phyloP scores from a whole-genome alignment of 1,140 invertebrate species.

The Anastrepha obliqua region DNA sequence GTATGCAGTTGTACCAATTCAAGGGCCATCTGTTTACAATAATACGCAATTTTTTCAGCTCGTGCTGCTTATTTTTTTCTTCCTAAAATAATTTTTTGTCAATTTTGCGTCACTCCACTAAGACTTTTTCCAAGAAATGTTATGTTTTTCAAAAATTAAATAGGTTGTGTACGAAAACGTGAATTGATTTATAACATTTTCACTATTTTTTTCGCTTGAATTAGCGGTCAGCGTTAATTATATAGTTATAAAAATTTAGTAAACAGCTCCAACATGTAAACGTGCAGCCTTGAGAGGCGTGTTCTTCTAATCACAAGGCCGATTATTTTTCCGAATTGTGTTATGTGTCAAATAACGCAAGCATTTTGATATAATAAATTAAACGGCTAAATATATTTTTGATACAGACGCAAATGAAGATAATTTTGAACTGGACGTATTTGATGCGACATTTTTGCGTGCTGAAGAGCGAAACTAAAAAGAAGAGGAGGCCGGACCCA shows the following conservation, averaged over 20 bases:
- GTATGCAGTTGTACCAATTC: background rate
- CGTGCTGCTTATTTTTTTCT: background rate
- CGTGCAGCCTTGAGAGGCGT: background rate
- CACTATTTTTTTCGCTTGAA: background rate
- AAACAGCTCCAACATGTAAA: background rate
- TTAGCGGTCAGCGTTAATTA: background rate
- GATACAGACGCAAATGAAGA: too few relatives aligned
- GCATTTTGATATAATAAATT: background rate
- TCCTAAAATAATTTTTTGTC: background rate
- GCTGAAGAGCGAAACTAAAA: too few relatives aligned
- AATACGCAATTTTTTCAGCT: background rate
- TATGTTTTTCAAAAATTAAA: slow-evolving; percentile 14
- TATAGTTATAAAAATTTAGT: slow-evolving; percentile 16
- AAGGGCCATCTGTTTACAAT: slow-evolving; percentile 28
- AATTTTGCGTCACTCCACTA: background rate
- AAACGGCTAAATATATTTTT: too few relatives aligned
- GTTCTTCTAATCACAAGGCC: background rate
- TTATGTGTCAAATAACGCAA: background rate
- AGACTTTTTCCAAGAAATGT: background rate
- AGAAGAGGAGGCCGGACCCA: too few relatives aligned
- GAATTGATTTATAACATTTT: slow-evolving; percentile 34
- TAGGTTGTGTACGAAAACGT: background rate
- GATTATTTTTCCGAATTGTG: background rate
- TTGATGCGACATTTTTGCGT: too few relatives aligned
- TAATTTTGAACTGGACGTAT: too few relatives aligned